A percentile compares a stretch with the other conserved stretches of the same genome.
These are phyloP conservation scores for Nylanderia fulva DNA, from an alignment of 1,140 invertebrate species.

Conservation along the genomic window DNA sequence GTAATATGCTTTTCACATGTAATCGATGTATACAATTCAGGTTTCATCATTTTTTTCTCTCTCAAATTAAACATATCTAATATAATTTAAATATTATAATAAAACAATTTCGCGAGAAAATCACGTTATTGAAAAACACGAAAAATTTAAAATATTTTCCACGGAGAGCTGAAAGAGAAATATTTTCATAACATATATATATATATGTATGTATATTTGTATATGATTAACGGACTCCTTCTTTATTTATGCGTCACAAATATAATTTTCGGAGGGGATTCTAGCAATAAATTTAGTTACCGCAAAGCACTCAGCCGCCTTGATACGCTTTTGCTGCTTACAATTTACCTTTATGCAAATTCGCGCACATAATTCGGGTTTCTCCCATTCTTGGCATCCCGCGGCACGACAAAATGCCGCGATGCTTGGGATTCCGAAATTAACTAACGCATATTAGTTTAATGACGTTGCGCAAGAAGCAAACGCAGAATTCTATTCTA, in stretches of 20 bases:
- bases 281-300: conserved; percentile 34
- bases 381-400: conserved; percentile 51
- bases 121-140: neutral
- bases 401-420: conserved; percentile 32
- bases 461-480: conserved; percentile 4
- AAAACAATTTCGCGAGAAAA: neutral
- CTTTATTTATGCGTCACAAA: conserved; percentile 37
- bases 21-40: neutral
- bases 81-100: neutral
- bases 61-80: conserved; percentile 2
- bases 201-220: neutral
- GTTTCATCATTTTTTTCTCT: neutral
- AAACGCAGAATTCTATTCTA: neutral
- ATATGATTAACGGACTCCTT: conserved; percentile 16
- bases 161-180: neutral
- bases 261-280: conserved; percentile 17
- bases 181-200: neutral
- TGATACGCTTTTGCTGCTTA: conserved; percentile 57
- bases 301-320: conserved; percentile 31
- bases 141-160: neutral
- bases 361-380: conserved; percentile 56
- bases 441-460: conserved; percentile 56
- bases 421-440: conserved; percentile 48
- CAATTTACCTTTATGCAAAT: conserved; percentile 54
- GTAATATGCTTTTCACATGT: neutral